phyloP scores from a whole-genome alignment of 2,797 vertebrate species.

The Ctenosaura bakeri region DNA sequence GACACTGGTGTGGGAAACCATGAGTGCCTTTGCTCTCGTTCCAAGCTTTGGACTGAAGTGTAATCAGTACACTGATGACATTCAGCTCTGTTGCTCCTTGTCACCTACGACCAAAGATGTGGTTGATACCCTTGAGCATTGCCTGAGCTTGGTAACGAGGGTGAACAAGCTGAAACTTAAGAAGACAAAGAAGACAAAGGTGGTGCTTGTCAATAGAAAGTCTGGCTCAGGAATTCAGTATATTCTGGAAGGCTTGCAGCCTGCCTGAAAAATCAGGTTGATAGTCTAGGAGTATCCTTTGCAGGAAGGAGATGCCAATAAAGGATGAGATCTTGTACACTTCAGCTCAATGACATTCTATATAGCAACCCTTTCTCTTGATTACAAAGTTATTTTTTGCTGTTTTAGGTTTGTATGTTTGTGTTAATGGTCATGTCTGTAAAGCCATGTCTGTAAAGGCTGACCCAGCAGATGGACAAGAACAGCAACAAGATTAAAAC shows the following conservation, averaged over 20 bases:
- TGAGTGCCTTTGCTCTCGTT: neutral
- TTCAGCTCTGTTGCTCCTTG: too few species aligned
- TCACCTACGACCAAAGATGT: too few species aligned
- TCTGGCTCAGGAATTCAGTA: too few species aligned
- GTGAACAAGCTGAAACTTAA: too few species aligned
- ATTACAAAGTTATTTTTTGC: neutral
- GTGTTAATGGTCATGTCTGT: neutral
- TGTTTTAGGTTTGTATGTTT: neutral
- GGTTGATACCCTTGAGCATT: too few species aligned
- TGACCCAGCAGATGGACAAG: neutral
- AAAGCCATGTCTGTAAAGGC: neutral
- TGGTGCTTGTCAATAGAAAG: too few species aligned
- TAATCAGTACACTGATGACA: too few species aligned
- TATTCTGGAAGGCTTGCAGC: conserved; percentile 1
- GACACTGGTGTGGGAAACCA: neutral
- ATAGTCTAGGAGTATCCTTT: too few species aligned
- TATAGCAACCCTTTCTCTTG: neutral
- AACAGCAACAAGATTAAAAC: neutral
- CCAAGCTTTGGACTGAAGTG: too few species aligned
- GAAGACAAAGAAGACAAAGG: too few species aligned
- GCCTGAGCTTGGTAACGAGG: too few species aligned
- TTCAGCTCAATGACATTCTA: neutral
- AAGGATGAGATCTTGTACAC: neutral
- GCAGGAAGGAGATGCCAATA: neutral
- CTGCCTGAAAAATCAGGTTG: neutral